phyloP scores from a whole-genome alignment of 2,888 invertebrate genomes.

The Netelia inedita region DNA sequence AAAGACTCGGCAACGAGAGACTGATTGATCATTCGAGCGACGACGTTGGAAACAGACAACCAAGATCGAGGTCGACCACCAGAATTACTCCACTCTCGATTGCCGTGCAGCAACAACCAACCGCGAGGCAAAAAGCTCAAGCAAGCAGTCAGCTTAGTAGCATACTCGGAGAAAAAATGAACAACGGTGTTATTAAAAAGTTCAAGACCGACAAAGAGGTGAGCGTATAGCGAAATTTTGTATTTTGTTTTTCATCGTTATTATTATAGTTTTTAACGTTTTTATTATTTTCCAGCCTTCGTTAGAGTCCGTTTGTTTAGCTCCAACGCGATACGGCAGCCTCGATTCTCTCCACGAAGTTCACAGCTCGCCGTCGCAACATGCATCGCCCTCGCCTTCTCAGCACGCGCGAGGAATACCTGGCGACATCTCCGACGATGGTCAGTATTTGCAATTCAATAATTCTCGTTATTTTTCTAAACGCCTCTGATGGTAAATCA shows the following conservation, averaged over 20 bases:
- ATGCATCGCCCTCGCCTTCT: constrained; percentile 80
- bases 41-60: constrained; percentile 71
- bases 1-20: constrained; percentile 77
- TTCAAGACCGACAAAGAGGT: constrained; percentile 85
- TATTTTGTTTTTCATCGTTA: neutral
- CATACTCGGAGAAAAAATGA: constrained; percentile 77
- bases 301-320: constrained; percentile 75
- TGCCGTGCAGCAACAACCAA: constrained; percentile 79
- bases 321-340: constrained; percentile 85
- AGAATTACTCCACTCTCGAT: constrained; percentile 77
- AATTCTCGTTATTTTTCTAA: constrained; percentile 74
- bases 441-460: constrained; percentile 79
- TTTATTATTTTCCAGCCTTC: constrained; percentile 73
- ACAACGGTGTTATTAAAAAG: constrained; percentile 84
- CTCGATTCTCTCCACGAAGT: constrained; percentile 87
- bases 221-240: constrained; percentile 37
- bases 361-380: constrained; percentile 75
- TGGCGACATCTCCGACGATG: constrained; percentile 85
- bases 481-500: constrained; percentile 66
- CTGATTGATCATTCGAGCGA: constrained; percentile 70
- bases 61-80: constrained; percentile 74
- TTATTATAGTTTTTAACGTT: neutral
- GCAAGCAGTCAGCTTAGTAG: constrained; percentile 75
- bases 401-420: constrained; percentile 79
- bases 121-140: constrained; percentile 76